Base-by-base conservation (phyloP, 2,888 invertebrate species). In the Ochropacha duplaris region DNA sequence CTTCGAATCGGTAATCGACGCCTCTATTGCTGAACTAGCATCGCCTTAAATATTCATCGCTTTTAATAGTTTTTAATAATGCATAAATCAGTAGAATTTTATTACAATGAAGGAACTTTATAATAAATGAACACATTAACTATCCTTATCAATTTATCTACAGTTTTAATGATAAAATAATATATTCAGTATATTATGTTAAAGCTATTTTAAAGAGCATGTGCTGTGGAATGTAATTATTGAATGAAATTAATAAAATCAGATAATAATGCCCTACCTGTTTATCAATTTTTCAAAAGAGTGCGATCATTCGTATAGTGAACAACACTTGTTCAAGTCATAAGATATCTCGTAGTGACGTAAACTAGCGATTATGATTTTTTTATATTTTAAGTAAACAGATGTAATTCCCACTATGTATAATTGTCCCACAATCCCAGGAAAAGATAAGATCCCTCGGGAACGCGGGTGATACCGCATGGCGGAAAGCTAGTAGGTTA, bases 261-360 rank as follows among this genome's bases (percentile, higher is more conserved):
- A 65, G 78, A 78, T 76, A 71, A 66, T 55, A n/a, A 12, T 12
- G 61, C 55, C 62, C 64, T 60, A 64, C 57, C 57, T 39, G 65
- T 71, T 77, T 76, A 77, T 76, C 75, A 66, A 61, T 58, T 59
- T 62, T 66, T 67, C 63, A 74, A 69, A 72, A 19, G 71, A 54
- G 60, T 64, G 62, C 68, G 65, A 72, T 67, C 44, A 24, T 49
- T 55, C 72, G 56, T 58, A 57, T 31, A 57, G 26, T 55, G 24
- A 56, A 58, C 55, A 57, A 59, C 60, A n/a, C 60, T 59, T 55
- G 62, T 34, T 22, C 39, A 36, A 61, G 57, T 57, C 52, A 64
- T 56, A 50, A 54, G 57, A 54, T 62, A 56, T 57, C 54, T 64
- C 57, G 56, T 3, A n/a, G n/a, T 6, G 14, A 14, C 36, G 36